These are phyloP conservation scores for Anas flavirostris DNA, from an alignment of 2,797 vertebrate species.

Conservation along the genomic window DNA sequence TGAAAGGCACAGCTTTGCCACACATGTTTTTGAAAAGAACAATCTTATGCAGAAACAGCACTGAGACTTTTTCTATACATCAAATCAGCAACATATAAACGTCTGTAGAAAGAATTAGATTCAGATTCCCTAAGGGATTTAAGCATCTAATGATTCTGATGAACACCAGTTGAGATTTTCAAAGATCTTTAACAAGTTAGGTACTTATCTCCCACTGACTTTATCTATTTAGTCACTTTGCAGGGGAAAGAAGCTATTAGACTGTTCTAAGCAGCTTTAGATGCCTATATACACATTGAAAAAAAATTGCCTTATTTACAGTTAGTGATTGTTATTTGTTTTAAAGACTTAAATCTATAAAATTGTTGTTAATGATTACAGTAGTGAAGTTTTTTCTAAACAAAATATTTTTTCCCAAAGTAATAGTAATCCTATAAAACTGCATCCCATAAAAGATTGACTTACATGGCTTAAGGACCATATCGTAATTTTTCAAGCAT, in stretches of 20 bases:
- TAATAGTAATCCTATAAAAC: not conserved
- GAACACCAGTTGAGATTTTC: not conserved
- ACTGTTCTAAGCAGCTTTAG: not conserved
- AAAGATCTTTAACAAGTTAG: not conserved
- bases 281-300: not conserved
- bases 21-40: not conserved
- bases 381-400: not conserved
- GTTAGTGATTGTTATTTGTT: not conserved
- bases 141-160: not conserved
- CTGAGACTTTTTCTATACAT: not conserved
- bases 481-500: not conserved
- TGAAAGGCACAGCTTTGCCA: not conserved
- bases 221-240: not conserved
- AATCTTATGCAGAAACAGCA: not conserved
- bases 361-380: not conserved
- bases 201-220: not conserved
- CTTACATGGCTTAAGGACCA: not conserved
- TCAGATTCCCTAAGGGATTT: not conserved
- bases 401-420: not conserved
- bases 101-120: not conserved
- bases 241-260: not conserved
- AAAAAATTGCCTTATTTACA: not conserved
- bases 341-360: not conserved
- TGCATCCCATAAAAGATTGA: not conserved
- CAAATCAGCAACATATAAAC: not conserved